Conservation (phyloP, 1,140 invertebrate genomes). For the Pseudomyrmex dendroicus region DNA sequence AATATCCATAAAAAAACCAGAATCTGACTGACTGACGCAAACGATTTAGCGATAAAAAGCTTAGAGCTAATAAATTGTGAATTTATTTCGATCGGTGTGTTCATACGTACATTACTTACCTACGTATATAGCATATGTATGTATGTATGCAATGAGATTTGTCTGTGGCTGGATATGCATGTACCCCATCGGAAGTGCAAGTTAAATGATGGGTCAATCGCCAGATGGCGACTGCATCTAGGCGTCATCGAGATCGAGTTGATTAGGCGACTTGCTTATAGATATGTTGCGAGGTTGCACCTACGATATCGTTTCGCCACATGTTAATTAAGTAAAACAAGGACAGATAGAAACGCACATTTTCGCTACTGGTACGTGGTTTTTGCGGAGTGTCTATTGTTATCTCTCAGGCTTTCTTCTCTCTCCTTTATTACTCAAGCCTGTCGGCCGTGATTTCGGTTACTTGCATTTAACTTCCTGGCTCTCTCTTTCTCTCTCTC, state of each 20-base stretch:
- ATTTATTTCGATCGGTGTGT: no score
- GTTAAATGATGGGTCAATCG: neutral
- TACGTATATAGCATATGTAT: no score
- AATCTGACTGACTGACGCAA: no score
- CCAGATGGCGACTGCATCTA: slow-evolving; percentile 72
- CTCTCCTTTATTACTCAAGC: neutral
- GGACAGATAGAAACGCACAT: slow-evolving; percentile 57
- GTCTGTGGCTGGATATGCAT: no score
- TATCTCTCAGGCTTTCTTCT: neutral
- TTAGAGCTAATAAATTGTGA: no score
- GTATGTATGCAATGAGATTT: no score
- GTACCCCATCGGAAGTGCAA: no score
- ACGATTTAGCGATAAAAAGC: no score
- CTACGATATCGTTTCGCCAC: slow-evolving; percentile 71
- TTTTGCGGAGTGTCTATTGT: slow-evolving; percentile 30
- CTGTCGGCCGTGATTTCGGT: neutral
- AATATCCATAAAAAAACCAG: no score
- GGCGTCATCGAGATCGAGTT: slow-evolving; percentile 77
- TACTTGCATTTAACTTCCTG: neutral
- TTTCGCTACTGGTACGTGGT: slow-evolving; percentile 47
- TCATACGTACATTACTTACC: no score
- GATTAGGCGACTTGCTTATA: slow-evolving; percentile 77
- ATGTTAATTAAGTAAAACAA: slow-evolving; percentile 77
- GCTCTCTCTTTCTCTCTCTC: no score
- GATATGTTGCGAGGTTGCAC: slow-evolving; percentile 64